These are phyloP conservation scores for Drosophila nr. perissopoda DNA, from an alignment of 2,888 invertebrate species.

Conservation along the genomic window DNA sequence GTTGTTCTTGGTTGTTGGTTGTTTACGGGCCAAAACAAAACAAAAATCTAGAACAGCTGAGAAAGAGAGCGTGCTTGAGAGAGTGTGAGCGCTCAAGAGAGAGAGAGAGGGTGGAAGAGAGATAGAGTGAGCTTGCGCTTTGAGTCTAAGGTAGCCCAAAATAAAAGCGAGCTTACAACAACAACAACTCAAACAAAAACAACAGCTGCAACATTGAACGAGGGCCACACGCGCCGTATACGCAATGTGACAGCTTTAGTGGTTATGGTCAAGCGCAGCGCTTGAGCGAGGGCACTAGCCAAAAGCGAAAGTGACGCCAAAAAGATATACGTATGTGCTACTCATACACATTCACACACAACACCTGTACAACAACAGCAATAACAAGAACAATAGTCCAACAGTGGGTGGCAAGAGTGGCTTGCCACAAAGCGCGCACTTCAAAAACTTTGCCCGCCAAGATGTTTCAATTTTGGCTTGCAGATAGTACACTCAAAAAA, in stretches of 20 bases:
- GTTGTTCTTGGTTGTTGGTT: slow-evolving; percentile 10
- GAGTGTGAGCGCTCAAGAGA: slow-evolving; percentile 1
- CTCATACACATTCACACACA: slow-evolving; percentile 20
- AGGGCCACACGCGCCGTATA: slow-evolving; percentile 77
- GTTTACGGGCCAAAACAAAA: slow-evolving; percentile 68
- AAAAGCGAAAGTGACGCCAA: slow-evolving; percentile 68
- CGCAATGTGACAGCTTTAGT: slow-evolving; percentile 81
- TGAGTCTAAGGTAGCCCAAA: slow-evolving; percentile 19
- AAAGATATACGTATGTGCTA: slow-evolving; percentile 27
- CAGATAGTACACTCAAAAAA: slow-evolving; percentile 23
- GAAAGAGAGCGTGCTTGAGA: slow-evolving; percentile 15
- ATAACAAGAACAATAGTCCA: slow-evolving; percentile 29
- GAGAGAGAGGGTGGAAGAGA: slow-evolving; percentile 14
- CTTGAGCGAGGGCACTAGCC: slow-evolving; percentile 70
- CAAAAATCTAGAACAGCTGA: slow-evolving; percentile 68
- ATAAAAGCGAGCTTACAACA: slow-evolving; percentile 43
- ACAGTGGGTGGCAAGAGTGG: slow-evolving; percentile 26
- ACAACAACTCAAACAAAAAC: slow-evolving; percentile 26
- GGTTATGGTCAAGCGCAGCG: slow-evolving; percentile 81
- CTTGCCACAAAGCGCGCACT: slow-evolving; percentile 48
- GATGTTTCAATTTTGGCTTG: slow-evolving; percentile 54
- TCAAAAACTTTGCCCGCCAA: slow-evolving; percentile 58
- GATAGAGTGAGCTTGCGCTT: slow-evolving; percentile 37
- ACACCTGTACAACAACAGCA: slow-evolving; percentile 54
- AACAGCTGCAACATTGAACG: slow-evolving; percentile 40